Base-by-base conservation (phyloP, 2,113 vertebrate genomes). In the Rhipidura dahli region DNA sequence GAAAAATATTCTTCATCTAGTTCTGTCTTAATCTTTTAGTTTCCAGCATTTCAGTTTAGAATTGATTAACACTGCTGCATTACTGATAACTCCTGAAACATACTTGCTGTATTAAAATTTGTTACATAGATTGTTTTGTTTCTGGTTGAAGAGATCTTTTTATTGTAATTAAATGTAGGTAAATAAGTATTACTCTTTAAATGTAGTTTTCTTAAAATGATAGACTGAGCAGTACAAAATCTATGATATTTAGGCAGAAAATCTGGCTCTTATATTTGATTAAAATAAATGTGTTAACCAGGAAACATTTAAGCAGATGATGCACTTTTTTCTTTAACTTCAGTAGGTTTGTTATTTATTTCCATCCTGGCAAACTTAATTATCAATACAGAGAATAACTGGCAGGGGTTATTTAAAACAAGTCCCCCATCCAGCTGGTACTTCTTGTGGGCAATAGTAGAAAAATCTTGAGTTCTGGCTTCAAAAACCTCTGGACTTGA, bases 21-120 rank as follows among this genome's bases (percentile, higher is more conserved):
- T 97, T 96, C 76, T 97, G 96, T 97, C 95, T 96, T 96, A 92
- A 95, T 93, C 96, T 97, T 97, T 97, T 94, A 83, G 87, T 98
- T 98, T 96, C 59, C 97, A 98, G 98, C 97, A 42, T 96, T 97
- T 77, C 94, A 77, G 47, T 96, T 83, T 96, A 96, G 97, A 93
- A 91, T 66, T 87, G 78, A 54, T 96, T 97, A 94, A 70, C 80
- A 40, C 90, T 92, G 84, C 89, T 83, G 94, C 80, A 44, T 78
- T 90, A 64, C 39, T 68, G 82, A 78, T 94, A 95, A 80, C 78
- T 87, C 84, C 93, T 95, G 91, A 95, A 93, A 40, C 42, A 23
- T 88, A 80, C 28, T 57, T 73, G 37, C 91, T 95, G 47, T 95
- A 51, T 83, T 94, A 91, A 75, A 80, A 69, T 49, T 54, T 91